Evolutionary conservation across 2,888 invertebrate genomes (phyloP).

Genomic region (Scrobipalpa atriplicella): DNA sequence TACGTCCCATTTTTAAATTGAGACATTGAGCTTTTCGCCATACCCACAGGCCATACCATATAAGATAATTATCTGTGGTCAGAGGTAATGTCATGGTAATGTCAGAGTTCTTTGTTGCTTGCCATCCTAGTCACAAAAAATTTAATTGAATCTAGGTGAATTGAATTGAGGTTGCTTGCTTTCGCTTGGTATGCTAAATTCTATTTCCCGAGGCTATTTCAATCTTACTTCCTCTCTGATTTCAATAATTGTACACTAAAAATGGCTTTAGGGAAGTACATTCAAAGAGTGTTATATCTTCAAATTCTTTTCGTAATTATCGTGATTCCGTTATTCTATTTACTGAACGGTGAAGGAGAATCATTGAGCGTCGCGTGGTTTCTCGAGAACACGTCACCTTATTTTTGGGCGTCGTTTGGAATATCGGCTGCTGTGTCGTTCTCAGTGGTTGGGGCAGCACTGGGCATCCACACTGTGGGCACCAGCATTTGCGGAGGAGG

Average conservation of each 20-base stretch:
- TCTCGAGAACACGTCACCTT: conserved; percentile 94
- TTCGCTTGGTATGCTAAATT: too few relatives aligned
- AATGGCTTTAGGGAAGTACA: conserved; percentile 9
- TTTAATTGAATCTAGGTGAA: too few relatives aligned
- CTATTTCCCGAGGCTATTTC: too few relatives aligned
- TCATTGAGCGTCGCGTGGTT: conserved; percentile 95
- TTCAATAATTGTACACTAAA: background rate
- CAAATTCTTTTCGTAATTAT: background rate
- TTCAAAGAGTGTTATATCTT: background rate
- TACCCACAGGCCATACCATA: too few relatives aligned
- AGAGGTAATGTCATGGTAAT: too few relatives aligned
- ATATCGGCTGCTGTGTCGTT: conserved; percentile 97
- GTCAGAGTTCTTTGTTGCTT: too few relatives aligned
- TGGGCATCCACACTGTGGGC: conserved; percentile 99
- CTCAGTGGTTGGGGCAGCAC: conserved; percentile 98
- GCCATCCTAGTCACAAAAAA: too few relatives aligned
- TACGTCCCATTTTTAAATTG: too few relatives aligned
- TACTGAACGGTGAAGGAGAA: conserved; percentile 87
- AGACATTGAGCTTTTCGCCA: too few relatives aligned
- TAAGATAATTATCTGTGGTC: too few relatives aligned
- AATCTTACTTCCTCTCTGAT: too few relatives aligned
- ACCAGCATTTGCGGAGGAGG: conserved; percentile 98
- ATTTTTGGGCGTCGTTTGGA: conserved; percentile 98
- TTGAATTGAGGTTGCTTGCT: too few relatives aligned
- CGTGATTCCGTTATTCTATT: background rate